Conservation (phyloP, 2,797 vertebrate genomes). For the Typhlichthys eigenmanni region DNA sequence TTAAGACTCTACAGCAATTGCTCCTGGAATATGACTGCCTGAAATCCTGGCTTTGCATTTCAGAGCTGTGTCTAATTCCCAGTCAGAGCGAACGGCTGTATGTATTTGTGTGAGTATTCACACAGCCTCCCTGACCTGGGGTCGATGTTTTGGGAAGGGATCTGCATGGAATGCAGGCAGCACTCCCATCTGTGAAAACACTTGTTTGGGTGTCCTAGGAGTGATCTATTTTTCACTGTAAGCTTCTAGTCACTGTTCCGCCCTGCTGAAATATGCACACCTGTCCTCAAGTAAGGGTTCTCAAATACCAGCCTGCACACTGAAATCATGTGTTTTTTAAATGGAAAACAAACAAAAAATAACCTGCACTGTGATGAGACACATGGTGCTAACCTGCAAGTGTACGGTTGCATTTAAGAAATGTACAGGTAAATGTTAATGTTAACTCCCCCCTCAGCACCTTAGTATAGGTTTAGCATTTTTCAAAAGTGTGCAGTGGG, state of each 20-base stretch:
- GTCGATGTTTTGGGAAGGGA: conserved; percentile 41
- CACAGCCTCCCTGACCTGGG: conserved; percentile 33
- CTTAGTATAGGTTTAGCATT: too few species aligned
- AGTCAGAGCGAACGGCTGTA: conserved; percentile 31
- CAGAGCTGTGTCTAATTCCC: conserved; percentile 44
- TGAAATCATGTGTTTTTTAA: background rate
- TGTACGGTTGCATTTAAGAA: too few species aligned
- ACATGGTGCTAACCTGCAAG: too few species aligned
- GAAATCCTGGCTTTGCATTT: conserved; percentile 36
- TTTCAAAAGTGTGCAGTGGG: too few species aligned
- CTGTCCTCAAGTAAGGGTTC: conserved; percentile 31
- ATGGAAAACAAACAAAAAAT: too few species aligned
- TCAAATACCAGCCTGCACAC: background rate
- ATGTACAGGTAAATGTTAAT: too few species aligned
- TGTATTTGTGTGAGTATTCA: conserved; percentile 25
- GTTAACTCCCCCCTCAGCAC: too few species aligned
- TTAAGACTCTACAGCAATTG: conserved; percentile 30
- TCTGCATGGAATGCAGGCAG: conserved; percentile 35
- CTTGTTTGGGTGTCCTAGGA: conserved; percentile 37
- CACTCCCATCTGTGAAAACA: conserved; percentile 62
- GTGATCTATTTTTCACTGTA: conserved; percentile 45
- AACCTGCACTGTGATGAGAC: too few species aligned
- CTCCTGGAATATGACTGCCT: conserved; percentile 35
- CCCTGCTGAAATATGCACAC: conserved; percentile 48
- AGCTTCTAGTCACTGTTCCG: conserved; percentile 13